Percentiles rank a stretch among this genome's conserved stretches.
Conservation (phyloP, 2,113 vertebrate genomes). For the Odontesthes bonariensis region DNA sequence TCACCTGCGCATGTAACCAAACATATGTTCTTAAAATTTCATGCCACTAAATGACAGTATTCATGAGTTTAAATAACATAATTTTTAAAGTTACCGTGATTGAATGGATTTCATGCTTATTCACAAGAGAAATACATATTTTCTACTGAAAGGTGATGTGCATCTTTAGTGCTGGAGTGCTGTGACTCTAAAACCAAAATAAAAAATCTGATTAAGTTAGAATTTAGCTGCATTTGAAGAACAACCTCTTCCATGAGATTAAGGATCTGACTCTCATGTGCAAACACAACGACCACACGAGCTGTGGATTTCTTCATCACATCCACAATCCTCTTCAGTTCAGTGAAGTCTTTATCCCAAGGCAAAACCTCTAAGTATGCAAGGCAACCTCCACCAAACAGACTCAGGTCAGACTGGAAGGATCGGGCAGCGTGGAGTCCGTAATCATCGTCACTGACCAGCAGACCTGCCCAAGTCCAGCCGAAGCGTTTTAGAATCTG, state of each 20-base stretch:
- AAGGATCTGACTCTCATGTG: conserved; percentile 37
- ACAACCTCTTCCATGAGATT: conserved; percentile 39
- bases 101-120: too few relatives aligned
- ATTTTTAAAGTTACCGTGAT: too few relatives aligned
- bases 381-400: conserved; percentile 53
- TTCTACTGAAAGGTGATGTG: too few relatives aligned
- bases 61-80: too few relatives aligned
- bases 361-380: conserved; percentile 74
- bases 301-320: conserved; percentile 66
- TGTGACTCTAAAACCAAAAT: not conserved
- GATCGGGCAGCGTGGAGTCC: conserved; percentile 21
- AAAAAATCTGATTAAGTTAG: too few relatives aligned
- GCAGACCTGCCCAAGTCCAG: conserved; percentile 35
- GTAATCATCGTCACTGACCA: conserved; percentile 43
- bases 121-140: too few relatives aligned
- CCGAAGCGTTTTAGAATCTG: conserved; percentile 51
- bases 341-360: conserved; percentile 40
- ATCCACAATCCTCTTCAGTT: conserved; percentile 65
- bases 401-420: conserved; percentile 17
- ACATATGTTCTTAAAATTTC: not conserved
- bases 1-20: conserved; percentile 35
- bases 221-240: too few relatives aligned
- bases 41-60: not conserved
- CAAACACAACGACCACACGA: conserved; percentile 62
- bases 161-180: too few relatives aligned